Evolutionary conservation across 1,140 invertebrate species (phyloP), one percentile per base, ranked within the genome.

Genomic region (Xylocopa sonorina): DNA sequence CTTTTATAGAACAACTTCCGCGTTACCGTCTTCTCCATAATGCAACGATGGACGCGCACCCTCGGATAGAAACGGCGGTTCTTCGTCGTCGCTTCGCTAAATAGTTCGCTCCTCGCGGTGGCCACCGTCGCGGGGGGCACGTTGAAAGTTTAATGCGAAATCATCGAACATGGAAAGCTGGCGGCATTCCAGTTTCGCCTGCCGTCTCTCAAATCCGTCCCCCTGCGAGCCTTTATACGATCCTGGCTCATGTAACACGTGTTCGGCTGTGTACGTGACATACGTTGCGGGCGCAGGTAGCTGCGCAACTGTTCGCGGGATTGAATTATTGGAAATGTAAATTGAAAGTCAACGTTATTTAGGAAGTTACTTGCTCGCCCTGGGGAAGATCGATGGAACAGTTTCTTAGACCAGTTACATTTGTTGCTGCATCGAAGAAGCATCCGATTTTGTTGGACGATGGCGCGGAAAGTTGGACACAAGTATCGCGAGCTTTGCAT

Each of bases 131-230:
- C 34, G 43, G 41, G n/a, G 62, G 51, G 76, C 80, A 88, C 73
- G 87, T 87, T 88, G 80, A 86, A 90, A 88, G 81, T 89, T 90
- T 89, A 88, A 87, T 89, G 83, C 57, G 84, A 85, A 90, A 90
- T 90, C 87, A 90, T 90, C 84, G 85, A 89, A 85, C 86, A 87
- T 72, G 84, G 77, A 80, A 81, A 81, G 81, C 81, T 90, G 89
- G 89, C 88, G 50, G 64, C 64, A 51, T 87, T 88, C 87, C 88
- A 90, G 74, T 69, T 58, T 14, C 68, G 27, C 71, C 50, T n/a
- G 14, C 57, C 72, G 57, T 64, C 41, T 53, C 72, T 60, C 51
- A 29, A 67, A 60, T 66, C 78, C 78, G 43, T 57, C 41, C 50
- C 21, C 67, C 57, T 64, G 43, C 68, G n/a, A 79, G 38, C 77